Conservation (phyloP, 2,113 vertebrate species). For the Lepidothrix coronata region DNA sequence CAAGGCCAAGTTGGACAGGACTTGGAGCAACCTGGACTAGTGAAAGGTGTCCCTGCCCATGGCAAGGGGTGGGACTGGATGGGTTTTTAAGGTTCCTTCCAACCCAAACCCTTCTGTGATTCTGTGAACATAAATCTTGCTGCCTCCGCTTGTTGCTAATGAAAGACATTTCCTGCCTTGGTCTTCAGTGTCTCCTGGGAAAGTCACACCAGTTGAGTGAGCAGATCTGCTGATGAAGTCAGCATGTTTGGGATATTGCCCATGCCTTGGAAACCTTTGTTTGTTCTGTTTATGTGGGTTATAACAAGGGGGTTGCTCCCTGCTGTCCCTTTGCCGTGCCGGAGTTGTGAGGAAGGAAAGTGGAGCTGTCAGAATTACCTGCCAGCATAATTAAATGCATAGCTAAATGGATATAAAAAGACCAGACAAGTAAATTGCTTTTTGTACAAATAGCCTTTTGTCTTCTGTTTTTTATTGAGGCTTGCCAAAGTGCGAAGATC, state of each 20-base stretch:
- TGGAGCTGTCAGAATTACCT: not conserved
- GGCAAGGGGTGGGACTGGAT: not conserved
- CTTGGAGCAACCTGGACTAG: not conserved
- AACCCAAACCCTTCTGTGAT: not conserved
- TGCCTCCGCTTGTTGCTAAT: not conserved
- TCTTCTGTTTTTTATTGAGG: not conserved
- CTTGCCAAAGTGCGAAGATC: not conserved
- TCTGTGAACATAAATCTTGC: not conserved
- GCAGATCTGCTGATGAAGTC: not conserved
- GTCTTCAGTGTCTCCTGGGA: not conserved
- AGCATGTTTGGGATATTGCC: not conserved
- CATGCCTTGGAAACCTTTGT: not conserved
- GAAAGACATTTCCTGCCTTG: not conserved
- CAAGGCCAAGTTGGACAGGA: not conserved
- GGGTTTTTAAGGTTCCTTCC: not conserved
- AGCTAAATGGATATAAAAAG: not conserved
- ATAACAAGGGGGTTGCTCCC: not conserved
- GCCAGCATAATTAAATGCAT: slow-evolving; percentile 18
- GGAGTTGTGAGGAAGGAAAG: not conserved
- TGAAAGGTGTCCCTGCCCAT: not conserved
- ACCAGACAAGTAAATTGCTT: not conserved
- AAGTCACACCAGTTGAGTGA: not conserved
- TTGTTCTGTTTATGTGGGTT: not conserved
- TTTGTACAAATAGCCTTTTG: slow-evolving; percentile 18
- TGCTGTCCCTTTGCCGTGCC: not conserved